phyloP scores from a whole-genome alignment of 1,140 invertebrate genomes.

The Chironomus tepperi region DNA sequence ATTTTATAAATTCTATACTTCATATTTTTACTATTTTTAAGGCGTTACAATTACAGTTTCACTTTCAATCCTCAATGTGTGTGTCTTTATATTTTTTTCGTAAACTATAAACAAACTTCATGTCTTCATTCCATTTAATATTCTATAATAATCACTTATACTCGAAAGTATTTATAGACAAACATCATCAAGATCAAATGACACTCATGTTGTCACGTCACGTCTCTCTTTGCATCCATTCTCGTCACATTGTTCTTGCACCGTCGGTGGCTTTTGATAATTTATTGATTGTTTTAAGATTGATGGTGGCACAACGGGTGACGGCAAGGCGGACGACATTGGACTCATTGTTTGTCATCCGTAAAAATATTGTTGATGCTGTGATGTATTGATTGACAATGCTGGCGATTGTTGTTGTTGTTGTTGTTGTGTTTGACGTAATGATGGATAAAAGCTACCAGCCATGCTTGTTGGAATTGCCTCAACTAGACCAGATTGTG shows the following conservation, averaged over 20 bases:
- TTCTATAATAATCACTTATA: too few relatives aligned
- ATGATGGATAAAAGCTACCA: not conserved
- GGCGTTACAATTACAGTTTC: too few relatives aligned
- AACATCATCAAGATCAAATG: not conserved
- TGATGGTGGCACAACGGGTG: slow-evolving; percentile 17
- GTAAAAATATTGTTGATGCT: slow-evolving; percentile 1
- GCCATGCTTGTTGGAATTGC: not conserved
- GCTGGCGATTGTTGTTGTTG: too few relatives aligned
- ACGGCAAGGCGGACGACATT: not conserved
- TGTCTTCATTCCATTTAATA: too few relatives aligned
- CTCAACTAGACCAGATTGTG: not conserved
- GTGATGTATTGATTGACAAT: slow-evolving; percentile 9
- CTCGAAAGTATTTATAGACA: not conserved
- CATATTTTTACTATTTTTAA: too few relatives aligned
- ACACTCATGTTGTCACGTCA: slow-evolving; percentile 18
- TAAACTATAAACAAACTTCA: too few relatives aligned
- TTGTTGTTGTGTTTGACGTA: not conserved
- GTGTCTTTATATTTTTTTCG: too few relatives aligned
- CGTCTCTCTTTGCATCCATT: not conserved
- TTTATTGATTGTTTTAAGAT: slow-evolving; percentile 9
- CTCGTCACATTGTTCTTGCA: slow-evolving; percentile 1
- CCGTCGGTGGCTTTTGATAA: slow-evolving; percentile 6
- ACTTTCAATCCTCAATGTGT: too few relatives aligned
- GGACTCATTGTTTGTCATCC: slow-evolving; percentile 15
- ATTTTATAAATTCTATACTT: too few relatives aligned